These are phyloP conservation scores for Leucoptera coffeella DNA, from an alignment of 2,888 invertebrate genomes.

Conservation along the genomic window DNA sequence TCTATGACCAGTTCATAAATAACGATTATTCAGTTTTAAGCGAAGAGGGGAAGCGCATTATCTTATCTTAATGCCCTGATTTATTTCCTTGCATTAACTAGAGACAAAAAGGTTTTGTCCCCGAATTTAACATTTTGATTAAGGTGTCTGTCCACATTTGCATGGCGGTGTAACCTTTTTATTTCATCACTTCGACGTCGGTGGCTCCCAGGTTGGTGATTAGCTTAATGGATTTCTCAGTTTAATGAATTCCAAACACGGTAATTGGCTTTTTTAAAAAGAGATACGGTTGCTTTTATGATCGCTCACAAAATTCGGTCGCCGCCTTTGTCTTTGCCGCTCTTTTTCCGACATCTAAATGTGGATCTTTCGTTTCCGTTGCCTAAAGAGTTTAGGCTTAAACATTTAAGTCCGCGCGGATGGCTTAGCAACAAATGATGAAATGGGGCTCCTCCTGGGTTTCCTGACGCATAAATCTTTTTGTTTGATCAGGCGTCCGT, in stretches of 20 bases:
- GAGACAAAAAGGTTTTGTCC: slow-evolving; percentile 20
- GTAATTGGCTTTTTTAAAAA: slow-evolving; percentile 37
- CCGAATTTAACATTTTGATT: slow-evolving; percentile 42
- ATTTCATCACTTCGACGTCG: slow-evolving; percentile 25
- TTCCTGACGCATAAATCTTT: slow-evolving; percentile 30
- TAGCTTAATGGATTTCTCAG: slow-evolving; percentile 45
- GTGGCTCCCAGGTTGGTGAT: slow-evolving; percentile 35
- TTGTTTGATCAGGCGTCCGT: slow-evolving; percentile 49
- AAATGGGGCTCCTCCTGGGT: slow-evolving; percentile 23
- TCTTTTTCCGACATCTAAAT: slow-evolving; percentile 5
- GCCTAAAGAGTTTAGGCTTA: slow-evolving; percentile 16
- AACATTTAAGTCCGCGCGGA: slow-evolving; percentile 24
- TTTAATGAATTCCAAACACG: slow-evolving; percentile 36
- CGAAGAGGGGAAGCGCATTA: slow-evolving; percentile 8
- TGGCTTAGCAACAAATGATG: slow-evolving; percentile 22
- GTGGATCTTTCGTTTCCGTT: slow-evolving; percentile 9
- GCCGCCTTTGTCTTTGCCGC: slow-evolving; percentile 10
- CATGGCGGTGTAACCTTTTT: slow-evolving; percentile 39
- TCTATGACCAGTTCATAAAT: slow-evolving; percentile 11
- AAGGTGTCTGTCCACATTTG: slow-evolving; percentile 32
- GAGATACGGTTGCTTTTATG: slow-evolving; percentile 30
- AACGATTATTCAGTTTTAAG: slow-evolving; percentile 10
- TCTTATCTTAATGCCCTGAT: slow-evolving; percentile 32
- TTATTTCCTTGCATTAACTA: slow-evolving; percentile 26
- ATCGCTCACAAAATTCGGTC: slow-evolving; percentile 15